Evolutionary conservation across 2,797 vertebrate species (phyloP).

Genomic region (Chelidonichthys spinosus): DNA sequence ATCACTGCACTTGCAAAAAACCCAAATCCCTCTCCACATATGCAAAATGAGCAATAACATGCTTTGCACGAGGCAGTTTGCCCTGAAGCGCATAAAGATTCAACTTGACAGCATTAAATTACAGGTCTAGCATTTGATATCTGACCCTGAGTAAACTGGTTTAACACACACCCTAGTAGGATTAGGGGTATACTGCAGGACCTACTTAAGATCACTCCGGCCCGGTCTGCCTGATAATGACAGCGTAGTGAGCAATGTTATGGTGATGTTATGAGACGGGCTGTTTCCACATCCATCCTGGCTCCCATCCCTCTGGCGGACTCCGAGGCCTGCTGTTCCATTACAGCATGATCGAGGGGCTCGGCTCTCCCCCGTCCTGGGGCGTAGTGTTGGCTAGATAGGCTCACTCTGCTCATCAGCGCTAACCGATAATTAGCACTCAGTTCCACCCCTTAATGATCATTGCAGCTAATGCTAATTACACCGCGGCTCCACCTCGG

Average conservation of each 20-base stretch:
- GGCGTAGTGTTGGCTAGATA: constrained; percentile 65
- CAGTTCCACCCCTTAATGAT: constrained; percentile 83
- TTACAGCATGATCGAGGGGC: constrained; percentile 79
- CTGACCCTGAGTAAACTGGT: constrained; percentile 40
- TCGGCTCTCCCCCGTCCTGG: constrained; percentile 61
- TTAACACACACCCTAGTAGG: constrained; percentile 28
- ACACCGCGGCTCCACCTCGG: constrained; percentile 76
- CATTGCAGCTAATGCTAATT: constrained; percentile 84
- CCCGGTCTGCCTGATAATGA: constrained; percentile 59
- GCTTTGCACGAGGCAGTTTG: constrained; percentile 28
- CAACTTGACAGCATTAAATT: constrained; percentile 43
- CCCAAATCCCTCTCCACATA: constrained; percentile 2
- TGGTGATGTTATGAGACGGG: constrained; percentile 60
- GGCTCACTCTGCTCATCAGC: constrained; percentile 77
- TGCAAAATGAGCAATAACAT: background rate
- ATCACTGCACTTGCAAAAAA: background rate
- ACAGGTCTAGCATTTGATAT: constrained; percentile 47
- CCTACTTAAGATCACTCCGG: constrained; percentile 51
- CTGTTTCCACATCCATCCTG: constrained; percentile 60
- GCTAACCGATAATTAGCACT: constrained; percentile 83
- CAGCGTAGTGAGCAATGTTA: constrained; percentile 57
- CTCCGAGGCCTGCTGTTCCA: constrained; percentile 67
- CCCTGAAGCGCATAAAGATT: constrained; percentile 38
- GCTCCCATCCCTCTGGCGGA: constrained; percentile 56
- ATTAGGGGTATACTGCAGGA: constrained; percentile 52